These are phyloP conservation scores for Colletes collaris DNA, from an alignment of 2,888 invertebrate genomes.

Conservation along the genomic window DNA sequence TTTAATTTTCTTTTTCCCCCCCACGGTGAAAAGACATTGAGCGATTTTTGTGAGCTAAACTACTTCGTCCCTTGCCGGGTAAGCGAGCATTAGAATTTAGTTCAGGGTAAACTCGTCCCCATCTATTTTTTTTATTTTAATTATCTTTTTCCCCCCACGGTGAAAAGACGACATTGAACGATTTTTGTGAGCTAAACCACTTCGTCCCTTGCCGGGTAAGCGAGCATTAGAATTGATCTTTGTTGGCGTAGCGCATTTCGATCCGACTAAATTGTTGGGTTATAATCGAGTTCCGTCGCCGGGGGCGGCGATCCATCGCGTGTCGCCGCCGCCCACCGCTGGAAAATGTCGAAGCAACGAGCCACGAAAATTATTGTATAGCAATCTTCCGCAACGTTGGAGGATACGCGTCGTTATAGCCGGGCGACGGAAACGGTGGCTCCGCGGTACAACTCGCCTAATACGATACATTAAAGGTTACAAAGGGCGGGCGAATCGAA, in stretches of 20 bases:
- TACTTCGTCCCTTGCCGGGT: no score
- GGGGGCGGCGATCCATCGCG: conserved; percentile 27
- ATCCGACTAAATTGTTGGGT: conserved; percentile 32
- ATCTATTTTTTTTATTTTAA: no score
- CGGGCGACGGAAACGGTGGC: conserved; percentile 37
- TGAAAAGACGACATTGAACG: background rate
- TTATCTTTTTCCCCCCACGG: no score
- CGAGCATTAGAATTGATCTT: no score
- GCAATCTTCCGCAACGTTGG: conserved; percentile 42
- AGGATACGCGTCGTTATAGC: conserved; percentile 34
- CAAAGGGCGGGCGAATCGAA: conserved; percentile 1
- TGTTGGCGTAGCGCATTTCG: no score
- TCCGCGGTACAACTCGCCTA: conserved; percentile 10
- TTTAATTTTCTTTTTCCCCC: no score
- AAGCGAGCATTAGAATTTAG: no score
- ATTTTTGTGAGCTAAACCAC: background rate
- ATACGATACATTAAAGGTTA: conserved; percentile 18
- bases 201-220: no score
- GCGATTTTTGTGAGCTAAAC: no score
- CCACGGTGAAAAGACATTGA: no score
- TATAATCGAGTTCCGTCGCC: conserved; percentile 43
- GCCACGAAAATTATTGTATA: conserved; percentile 42
- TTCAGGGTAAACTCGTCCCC: background rate
- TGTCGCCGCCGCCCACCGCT: background rate
- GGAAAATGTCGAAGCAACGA: conserved; percentile 49